Evolutionary conservation across 2,797 vertebrate species (phyloP), one percentile per base, ranked within the genome.

Genomic region (Pogonophryne albipinna): DNA sequence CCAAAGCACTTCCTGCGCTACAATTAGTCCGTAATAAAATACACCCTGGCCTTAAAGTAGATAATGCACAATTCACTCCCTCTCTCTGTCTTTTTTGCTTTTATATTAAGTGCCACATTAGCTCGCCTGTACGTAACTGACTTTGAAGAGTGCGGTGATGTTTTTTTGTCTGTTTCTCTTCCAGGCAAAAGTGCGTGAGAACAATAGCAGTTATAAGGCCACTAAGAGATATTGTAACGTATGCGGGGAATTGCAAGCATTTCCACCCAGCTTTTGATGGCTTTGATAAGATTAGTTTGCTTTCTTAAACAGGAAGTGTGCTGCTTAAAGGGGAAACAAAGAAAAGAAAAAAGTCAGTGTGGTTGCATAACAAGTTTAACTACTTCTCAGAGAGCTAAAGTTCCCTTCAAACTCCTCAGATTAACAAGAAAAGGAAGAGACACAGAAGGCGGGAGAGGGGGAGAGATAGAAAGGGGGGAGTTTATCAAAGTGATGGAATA

Each of bases 251-350:
- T 92, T 65, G 50, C 80, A 85, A 85, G 90, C 91, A 91, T 93
- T 94, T 94, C 88, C 90, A 92, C 90, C 91, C 82, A 80, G 88
- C 90, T 94, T 95, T 94, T 94, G 94, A 95, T 95, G 90, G 87
- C 86, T 94, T 89, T 87, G 93, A 96, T 95, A 94, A 95, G 94
- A 94, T 94, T 91, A 92, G 93, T 93, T 87, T 80, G 91, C 86
- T 94, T 93, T 93, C 90, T 95, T 93, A 95, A 95, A 95, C 95
- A 95, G 95, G 95, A 95, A 94, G 93, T 86, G 84, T 67, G 86
- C 87, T 87, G 85, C 91, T 90, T 93, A 81, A 88, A 87, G 57
- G 34, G 34, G 8, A 56, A 27, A 27, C 27, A 81, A 59, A 53
- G 62, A 38, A 78, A 59, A 77, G 74, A 60, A 80, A 56, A 83